These are phyloP conservation scores for Drosophila mettleri DNA, from an alignment of 2,888 invertebrate genomes.

Conservation along the genomic window DNA sequence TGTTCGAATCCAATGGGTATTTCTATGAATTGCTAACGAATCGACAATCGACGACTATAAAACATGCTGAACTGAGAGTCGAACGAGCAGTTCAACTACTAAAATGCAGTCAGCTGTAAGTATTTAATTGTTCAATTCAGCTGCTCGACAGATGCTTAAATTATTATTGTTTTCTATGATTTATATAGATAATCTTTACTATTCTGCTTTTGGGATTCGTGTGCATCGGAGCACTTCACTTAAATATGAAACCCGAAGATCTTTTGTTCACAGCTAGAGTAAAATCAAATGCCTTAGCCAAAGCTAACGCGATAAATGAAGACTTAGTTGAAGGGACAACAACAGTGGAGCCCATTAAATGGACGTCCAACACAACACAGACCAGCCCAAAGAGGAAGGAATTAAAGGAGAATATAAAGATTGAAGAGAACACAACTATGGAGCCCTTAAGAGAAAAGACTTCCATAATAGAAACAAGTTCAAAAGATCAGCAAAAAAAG, in stretches of 20 bases:
- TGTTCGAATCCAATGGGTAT: slow-evolving; percentile 41
- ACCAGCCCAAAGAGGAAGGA: not conserved
- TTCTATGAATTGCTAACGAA: slow-evolving; percentile 46
- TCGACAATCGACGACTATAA: slow-evolving; percentile 53
- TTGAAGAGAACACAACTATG: not conserved
- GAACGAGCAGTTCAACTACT: slow-evolving; percentile 41
- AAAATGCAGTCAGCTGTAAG: slow-evolving; percentile 63
- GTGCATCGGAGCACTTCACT: not conserved
- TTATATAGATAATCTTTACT: slow-evolving; percentile 21
- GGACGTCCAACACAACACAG: not conserved
- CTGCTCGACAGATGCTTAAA: not conserved
- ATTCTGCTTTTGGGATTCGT: slow-evolving; percentile 22
- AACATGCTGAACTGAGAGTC: slow-evolving; percentile 23
- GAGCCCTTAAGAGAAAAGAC: not conserved
- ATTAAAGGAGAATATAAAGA: no score
- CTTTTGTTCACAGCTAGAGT: no score
- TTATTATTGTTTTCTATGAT: not conserved
- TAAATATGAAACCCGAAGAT: not conserved
- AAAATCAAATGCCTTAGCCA: not conserved
- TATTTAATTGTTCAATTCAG: slow-evolving; percentile 11
- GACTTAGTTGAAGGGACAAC: not conserved
- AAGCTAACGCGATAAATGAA: not conserved
- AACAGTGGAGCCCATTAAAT: not conserved
- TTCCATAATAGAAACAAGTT: not conserved
- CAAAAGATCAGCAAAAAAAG: not conserved